Percentiles rank a stretch among this genome's conserved stretches.
Conservation (phyloP, 2,797 vertebrate genomes). For the Clarias pachynema region DNA sequence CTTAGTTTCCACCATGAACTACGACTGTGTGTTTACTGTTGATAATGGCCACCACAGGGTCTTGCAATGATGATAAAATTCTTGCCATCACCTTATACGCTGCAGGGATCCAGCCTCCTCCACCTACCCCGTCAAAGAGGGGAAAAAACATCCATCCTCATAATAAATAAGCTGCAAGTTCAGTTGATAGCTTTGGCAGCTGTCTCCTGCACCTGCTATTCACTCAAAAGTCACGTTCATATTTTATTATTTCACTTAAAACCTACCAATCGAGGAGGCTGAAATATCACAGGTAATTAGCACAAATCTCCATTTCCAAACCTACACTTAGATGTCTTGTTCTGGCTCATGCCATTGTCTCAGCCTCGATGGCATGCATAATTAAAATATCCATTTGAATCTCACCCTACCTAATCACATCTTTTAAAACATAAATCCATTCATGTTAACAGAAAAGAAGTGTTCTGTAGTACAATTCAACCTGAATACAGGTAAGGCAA, state of each 20-base stretch:
- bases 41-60: slow-evolving; percentile 24
- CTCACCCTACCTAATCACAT: slow-evolving; percentile 20
- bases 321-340: slow-evolving; percentile 39
- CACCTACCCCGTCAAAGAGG: background rate
- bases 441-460: slow-evolving; percentile 11
- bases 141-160: background rate
- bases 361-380: slow-evolving; percentile 42
- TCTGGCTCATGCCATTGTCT: slow-evolving; percentile 47
- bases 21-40: slow-evolving; percentile 29
- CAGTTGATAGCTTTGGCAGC: slow-evolving; percentile 25
- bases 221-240: slow-evolving; percentile 17
- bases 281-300: slow-evolving; percentile 54
- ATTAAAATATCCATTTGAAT: slow-evolving; percentile 51
- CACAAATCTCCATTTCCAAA: slow-evolving; percentile 45
- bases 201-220: background rate
- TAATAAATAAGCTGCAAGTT: slow-evolving; percentile 17
- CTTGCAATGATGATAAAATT: slow-evolving; percentile 8
- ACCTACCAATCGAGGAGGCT: slow-evolving; percentile 45
- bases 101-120: background rate
- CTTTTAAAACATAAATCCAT: slow-evolving; percentile 33
- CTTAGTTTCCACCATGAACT: slow-evolving; percentile 12
- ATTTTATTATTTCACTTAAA: slow-evolving; percentile 42
- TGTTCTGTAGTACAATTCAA: slow-evolving; percentile 26
- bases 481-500: background rate
- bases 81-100: slow-evolving; percentile 5